These are phyloP conservation scores for Luffia ferchaultella DNA, from an alignment of 2,888 invertebrate species.

Conservation along the genomic window DNA sequence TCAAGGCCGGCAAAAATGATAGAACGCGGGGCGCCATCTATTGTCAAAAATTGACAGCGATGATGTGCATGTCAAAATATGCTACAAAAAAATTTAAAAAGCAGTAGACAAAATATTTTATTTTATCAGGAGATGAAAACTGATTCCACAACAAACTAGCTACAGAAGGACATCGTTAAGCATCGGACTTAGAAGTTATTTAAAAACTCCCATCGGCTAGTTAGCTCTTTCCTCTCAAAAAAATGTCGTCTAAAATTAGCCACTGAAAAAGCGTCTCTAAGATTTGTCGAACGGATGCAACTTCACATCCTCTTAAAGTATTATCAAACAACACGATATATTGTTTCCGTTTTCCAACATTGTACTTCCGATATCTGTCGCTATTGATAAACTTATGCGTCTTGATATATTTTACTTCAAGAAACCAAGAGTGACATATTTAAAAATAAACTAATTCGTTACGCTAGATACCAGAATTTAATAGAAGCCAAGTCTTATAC, in stretches of 20 bases:
- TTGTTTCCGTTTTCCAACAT: slow-evolving; percentile 31
- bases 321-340: slow-evolving; percentile 39
- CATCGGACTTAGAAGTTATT: slow-evolving; percentile 17
- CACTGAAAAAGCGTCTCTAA: slow-evolving; percentile 1
- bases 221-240: slow-evolving; percentile 1
- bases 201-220: not conserved
- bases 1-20: no score
- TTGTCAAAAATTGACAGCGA: no score
- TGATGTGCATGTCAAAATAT: no score
- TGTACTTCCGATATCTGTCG: slow-evolving; percentile 19
- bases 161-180: slow-evolving; percentile 41
- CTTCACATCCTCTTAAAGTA: slow-evolving; percentile 31
- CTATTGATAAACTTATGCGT: slow-evolving; percentile 4
- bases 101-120: not conserved
- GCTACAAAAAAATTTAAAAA: no score
- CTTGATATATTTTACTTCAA: no score
- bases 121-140: not conserved
- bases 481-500: no score
- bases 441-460: no score
- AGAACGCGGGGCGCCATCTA: no score
- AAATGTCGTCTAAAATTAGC: slow-evolving; percentile 2
- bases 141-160: slow-evolving; percentile 22
- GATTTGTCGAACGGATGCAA: slow-evolving; percentile 25
- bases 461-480: no score
- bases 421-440: no score